These are phyloP conservation scores for Amphilophus citrinellus DNA, from an alignment of 2,113 vertebrate species.

Conservation along the genomic window DNA sequence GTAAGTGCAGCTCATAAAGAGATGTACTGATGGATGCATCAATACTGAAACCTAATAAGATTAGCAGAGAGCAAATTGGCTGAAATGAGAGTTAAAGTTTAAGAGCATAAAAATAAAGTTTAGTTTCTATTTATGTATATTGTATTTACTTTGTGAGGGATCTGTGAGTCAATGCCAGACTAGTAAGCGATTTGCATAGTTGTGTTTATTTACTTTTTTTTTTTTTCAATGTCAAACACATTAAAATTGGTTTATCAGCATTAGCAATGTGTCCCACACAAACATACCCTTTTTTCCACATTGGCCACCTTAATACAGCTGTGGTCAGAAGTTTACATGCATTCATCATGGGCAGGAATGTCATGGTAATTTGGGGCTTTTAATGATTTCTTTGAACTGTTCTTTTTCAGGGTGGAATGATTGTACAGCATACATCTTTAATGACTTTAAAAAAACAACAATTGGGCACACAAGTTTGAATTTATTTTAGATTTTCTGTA, in stretches of 20 bases:
- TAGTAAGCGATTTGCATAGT: not conserved
- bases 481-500: not conserved
- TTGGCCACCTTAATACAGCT: not conserved
- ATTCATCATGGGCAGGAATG: no score
- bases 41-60: not conserved
- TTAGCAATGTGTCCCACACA: not conserved
- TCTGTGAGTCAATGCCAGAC: not conserved
- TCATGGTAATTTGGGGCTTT: no score
- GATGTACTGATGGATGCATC: not conserved
- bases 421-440: not conserved
- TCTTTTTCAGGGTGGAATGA: not conserved
- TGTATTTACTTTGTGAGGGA: not conserved
- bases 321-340: not conserved
- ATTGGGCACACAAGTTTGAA: not conserved
- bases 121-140: not conserved
- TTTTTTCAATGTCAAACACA: not conserved
- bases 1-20: not conserved
- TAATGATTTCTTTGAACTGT: no score
- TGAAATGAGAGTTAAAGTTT: not conserved
- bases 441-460: not conserved
- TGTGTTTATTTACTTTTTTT: not conserved
- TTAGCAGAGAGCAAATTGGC: not conserved
- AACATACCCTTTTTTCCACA: no score
- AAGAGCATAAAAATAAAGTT: not conserved
- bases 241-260: not conserved